A percentile compares a stretch with the other conserved stretches of the same genome.
These are phyloP conservation scores for Cladopsammia gracilis DNA, from an alignment of 64 coral and sea anemone genomes.

Conservation along the genomic window DNA sequence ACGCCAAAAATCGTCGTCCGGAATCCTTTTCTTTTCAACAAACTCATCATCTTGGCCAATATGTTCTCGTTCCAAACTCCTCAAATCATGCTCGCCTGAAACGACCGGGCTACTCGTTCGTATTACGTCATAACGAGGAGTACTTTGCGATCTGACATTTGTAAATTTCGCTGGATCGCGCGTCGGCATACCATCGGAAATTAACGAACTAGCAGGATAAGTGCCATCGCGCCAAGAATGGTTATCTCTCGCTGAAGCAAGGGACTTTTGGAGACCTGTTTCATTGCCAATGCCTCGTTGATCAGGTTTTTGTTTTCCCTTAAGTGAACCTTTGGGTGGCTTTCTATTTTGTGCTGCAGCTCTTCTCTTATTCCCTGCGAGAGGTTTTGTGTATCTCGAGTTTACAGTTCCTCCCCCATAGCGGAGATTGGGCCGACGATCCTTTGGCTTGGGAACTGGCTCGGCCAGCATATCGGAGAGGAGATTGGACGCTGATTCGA, in stretches of 20 bases:
- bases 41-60: background rate
- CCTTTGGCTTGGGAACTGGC: constrained; percentile 51
- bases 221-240: background rate
- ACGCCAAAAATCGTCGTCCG: constrained; percentile 34
- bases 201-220: background rate
- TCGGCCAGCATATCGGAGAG: constrained; percentile 86
- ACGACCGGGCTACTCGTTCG: background rate
- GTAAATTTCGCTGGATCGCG: background rate
- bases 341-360: background rate
- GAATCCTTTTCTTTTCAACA: background rate
- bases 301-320: background rate
- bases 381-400: background rate
- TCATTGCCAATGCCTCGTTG: background rate
- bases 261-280: background rate
- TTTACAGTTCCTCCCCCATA: background rate
- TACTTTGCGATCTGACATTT: background rate
- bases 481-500: constrained; percentile 79
- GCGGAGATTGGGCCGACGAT: constrained; percentile 64
- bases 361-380: constrained; percentile 1
- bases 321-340: background rate
- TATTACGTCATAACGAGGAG: background rate
- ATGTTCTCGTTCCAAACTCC: background rate
- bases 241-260: background rate
- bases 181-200: background rate
- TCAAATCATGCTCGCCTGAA: background rate